Conservation (phyloP, 2,113 vertebrate species). For the Anoplopoma fimbria region DNA sequence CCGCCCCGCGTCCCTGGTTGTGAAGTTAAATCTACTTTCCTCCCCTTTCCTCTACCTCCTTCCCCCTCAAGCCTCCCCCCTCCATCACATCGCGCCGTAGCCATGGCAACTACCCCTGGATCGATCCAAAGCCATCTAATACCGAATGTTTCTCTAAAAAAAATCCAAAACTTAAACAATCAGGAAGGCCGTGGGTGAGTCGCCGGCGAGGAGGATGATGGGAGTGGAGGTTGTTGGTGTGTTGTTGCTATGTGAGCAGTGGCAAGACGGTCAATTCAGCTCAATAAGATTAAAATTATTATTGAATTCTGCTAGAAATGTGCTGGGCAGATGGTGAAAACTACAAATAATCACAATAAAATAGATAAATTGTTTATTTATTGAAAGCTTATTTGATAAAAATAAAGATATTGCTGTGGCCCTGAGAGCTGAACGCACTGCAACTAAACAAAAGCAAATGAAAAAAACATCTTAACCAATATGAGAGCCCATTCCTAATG, state of each 20-base stretch:
- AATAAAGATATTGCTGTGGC: neutral
- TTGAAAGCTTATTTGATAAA: neutral
- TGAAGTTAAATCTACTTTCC: constrained; percentile 59
- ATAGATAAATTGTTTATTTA: neutral
- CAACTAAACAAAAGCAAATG: neutral
- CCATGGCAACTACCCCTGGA: constrained; percentile 90
- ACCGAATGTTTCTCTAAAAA: constrained; percentile 83
- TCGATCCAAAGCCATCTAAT: constrained; percentile 93
- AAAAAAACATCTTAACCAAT: neutral
- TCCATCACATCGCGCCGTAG: constrained; percentile 56
- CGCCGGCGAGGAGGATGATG: constrained; percentile 26
- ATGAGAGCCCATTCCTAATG: neutral
- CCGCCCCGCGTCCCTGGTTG: neutral
- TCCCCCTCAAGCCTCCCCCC: constrained; percentile 55
- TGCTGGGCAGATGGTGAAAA: neutral
- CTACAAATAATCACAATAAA: neutral
- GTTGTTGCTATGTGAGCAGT: neutral
- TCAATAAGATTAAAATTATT: neutral
- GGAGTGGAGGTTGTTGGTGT: neutral
- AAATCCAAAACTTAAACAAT: constrained; percentile 80
- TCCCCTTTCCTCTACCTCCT: constrained; percentile 13
- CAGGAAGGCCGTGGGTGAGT: neutral
- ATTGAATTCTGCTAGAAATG: neutral
- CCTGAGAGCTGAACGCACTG: neutral
- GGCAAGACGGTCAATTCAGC: neutral